These are phyloP conservation scores for Sabellastarte sp. DNA, from an alignment of 2,888 invertebrate genomes.

Conservation along the genomic window DNA sequence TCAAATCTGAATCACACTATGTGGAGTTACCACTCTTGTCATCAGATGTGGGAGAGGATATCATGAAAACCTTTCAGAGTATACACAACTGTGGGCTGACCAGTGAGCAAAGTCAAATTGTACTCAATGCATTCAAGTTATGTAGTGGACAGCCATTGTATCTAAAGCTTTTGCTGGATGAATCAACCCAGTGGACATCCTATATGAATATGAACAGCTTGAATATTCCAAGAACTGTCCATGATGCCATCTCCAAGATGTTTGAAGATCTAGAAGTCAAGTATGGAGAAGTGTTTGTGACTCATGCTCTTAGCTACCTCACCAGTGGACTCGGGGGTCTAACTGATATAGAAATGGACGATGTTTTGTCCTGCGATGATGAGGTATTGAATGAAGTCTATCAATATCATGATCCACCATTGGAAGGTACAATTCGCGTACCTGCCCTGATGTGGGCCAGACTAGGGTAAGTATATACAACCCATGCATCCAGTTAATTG, in stretches of 20 bases:
- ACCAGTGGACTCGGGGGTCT: conserved; percentile 30
- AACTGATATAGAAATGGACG: conserved; percentile 31
- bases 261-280: conserved; percentile 28
- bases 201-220: conserved; percentile 10
- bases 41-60: conserved; percentile 14
- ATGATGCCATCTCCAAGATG: conserved; percentile 24
- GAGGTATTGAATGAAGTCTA: conserved; percentile 34
- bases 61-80: conserved; percentile 17
- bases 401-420: conserved; percentile 34
- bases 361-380: conserved; percentile 31
- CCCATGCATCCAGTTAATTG: no score
- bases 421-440: conserved; percentile 27
- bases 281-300: conserved; percentile 28
- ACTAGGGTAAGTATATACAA: conserved; percentile 25
- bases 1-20: conserved; percentile 6
- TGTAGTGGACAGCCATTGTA: conserved; percentile 27
- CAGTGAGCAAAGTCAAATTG: conserved; percentile 14
- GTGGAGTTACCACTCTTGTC: conserved; percentile 20
- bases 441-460: conserved; percentile 40
- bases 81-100: conserved; percentile 15
- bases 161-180: conserved; percentile 32
- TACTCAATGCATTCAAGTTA: conserved; percentile 20
- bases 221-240: conserved; percentile 13
- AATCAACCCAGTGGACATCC: conserved; percentile 27
- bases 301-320: conserved; percentile 28